phyloP scores from a whole-genome alignment of 2,797 vertebrate species.

The Tympanoctomys barrerae region DNA sequence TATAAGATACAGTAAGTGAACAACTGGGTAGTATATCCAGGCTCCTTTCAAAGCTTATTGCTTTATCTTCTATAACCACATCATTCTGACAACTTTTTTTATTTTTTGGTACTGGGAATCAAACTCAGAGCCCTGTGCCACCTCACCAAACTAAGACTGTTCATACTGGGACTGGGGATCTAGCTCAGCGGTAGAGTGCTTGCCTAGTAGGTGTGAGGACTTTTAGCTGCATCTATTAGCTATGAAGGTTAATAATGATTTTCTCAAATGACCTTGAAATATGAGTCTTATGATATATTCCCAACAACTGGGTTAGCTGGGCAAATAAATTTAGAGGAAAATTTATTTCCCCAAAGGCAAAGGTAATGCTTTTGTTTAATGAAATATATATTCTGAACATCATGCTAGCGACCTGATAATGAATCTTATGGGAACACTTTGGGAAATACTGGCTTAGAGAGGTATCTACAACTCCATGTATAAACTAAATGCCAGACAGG shows the following conservation, averaged over 20 bases:
- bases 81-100: neutral
- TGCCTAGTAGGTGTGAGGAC: neutral
- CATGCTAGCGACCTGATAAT: conserved; percentile 9
- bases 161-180: neutral
- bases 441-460: conserved; percentile 21
- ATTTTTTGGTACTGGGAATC: too few species aligned
- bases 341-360: neutral
- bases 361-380: conserved; percentile 5
- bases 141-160: neutral
- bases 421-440: neutral
- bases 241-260: neutral
- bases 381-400: conserved; percentile 40
- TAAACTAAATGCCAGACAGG: conserved; percentile 28
- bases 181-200: neutral
- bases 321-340: conserved; percentile 37
- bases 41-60: conserved; percentile 18
- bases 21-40: neutral
- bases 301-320: neutral
- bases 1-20: neutral
- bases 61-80: neutral
- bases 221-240: neutral
- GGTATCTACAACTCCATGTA: neutral
- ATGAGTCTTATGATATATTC: neutral
- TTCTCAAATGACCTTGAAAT: conserved; percentile 5
- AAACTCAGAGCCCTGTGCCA: neutral